phyloP scores from a whole-genome alignment of 2,113 vertebrate genomes.

The Myiagra hebetior region DNA sequence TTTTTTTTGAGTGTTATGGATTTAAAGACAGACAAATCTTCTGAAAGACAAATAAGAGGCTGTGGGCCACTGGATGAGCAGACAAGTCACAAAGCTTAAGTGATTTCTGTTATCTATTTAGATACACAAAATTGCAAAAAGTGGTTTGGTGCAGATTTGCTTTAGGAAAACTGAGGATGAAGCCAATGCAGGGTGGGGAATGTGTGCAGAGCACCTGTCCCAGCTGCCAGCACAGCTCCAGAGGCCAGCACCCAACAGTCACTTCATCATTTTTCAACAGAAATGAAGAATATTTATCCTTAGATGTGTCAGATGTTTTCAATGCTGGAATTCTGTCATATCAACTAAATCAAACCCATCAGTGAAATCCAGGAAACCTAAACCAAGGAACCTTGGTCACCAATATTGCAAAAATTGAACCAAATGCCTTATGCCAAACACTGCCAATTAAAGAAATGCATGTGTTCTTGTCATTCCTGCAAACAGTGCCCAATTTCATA shows the following conservation, averaged over 20 bases:
- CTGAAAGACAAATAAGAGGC: not conserved
- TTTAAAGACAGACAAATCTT: conserved; percentile 31
- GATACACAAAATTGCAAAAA: not conserved
- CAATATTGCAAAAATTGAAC: not conserved
- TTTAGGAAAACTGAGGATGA: not conserved
- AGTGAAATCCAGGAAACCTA: not conserved
- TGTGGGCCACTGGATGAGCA: not conserved
- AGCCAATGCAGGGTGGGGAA: not conserved
- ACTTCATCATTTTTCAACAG: not conserved
- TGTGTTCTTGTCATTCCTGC: not conserved
- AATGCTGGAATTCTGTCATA: not conserved
- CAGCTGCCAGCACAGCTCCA: not conserved
- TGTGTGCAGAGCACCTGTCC: not conserved
- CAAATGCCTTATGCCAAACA: not conserved
- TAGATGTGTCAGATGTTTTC: not conserved
- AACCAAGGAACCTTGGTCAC: not conserved
- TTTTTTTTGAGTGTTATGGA: not conserved
- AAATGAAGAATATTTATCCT: not conserved
- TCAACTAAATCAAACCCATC: not conserved
- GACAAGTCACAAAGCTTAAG: not conserved
- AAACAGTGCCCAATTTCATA: not conserved
- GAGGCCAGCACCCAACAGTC: not conserved
- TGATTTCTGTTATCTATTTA: not conserved
- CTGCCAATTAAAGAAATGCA: not conserved
- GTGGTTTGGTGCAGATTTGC: not conserved